Percentiles rank a stretch among this genome's conserved stretches.
phyloP scores from a whole-genome alignment of 2,888 invertebrate species.

The Nemoura dubitans region DNA sequence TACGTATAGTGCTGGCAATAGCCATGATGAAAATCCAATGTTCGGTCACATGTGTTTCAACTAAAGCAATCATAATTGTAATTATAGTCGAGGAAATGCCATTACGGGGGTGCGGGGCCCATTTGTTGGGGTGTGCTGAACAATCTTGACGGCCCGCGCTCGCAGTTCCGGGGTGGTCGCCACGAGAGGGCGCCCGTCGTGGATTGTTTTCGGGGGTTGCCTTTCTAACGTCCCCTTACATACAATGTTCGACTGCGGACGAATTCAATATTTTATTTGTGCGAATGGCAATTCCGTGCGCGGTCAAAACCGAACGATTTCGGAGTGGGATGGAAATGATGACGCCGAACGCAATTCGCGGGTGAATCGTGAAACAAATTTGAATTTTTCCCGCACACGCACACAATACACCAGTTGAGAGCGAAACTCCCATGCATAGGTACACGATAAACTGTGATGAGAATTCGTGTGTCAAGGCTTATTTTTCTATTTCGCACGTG shows the following conservation, averaged over 20 bases:
- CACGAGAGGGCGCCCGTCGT: neutral
- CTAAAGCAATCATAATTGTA: slow-evolving; percentile 40
- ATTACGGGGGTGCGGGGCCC: neutral
- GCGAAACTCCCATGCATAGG: no score
- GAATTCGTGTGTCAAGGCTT: neutral
- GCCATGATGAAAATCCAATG: neutral
- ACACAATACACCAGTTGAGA: no score
- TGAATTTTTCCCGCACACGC: neutral
- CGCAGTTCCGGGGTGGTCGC: neutral
- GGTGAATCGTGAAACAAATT: neutral
- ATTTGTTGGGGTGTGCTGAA: slow-evolving; percentile 2
- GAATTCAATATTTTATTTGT: neutral
- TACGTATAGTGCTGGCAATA: neutral
- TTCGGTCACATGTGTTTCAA: slow-evolving; percentile 38
- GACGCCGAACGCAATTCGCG: neutral
- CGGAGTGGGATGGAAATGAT: neutral
- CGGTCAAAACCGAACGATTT: neutral
- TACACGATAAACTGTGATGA: neutral
- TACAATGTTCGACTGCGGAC: no score
- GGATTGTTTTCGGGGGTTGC: no score
- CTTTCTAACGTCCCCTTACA: no score
- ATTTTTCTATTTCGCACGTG: neutral
- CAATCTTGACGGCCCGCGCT: slow-evolving; percentile 1
- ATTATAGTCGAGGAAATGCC: slow-evolving; percentile 20
- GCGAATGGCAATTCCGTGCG: neutral